A percentile compares a stretch with the other conserved stretches of the same genome.
These are phyloP conservation scores for Alauda arvensis DNA, from an alignment of 2,797 vertebrate genomes.

Conservation along the genomic window DNA sequence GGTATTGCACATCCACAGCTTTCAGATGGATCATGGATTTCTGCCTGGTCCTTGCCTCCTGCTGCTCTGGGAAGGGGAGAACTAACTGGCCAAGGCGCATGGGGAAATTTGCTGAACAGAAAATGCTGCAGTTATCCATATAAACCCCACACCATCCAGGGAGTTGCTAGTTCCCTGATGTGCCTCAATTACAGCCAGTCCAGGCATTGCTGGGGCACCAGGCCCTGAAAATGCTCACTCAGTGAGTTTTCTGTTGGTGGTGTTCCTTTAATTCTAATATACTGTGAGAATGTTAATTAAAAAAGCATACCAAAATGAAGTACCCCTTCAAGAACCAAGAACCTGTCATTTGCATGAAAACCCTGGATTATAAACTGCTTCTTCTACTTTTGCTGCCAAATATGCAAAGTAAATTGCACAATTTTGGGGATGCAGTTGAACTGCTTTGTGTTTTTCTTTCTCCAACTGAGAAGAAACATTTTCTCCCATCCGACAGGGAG, in stretches of 20 bases:
- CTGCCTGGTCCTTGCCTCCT: background rate
- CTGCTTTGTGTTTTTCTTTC: slow-evolving; percentile 39
- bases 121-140: background rate
- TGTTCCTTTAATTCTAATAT: slow-evolving; percentile 20
- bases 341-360: slow-evolving; percentile 55
- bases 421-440: slow-evolving; percentile 44
- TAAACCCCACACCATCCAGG: background rate
- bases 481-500: slow-evolving; percentile 6
- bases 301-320: slow-evolving; percentile 18
- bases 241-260: background rate
- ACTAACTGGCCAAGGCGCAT: background rate
- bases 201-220: background rate
- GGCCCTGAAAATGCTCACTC: background rate
- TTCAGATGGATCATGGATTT: background rate
- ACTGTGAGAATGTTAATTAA: slow-evolving; percentile 41
- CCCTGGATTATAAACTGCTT: slow-evolving; percentile 50
- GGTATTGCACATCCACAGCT: background rate
- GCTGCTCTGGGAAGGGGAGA: background rate
- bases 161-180: background rate
- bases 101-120: background rate
- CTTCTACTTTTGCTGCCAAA: slow-evolving; percentile 61
- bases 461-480: slow-evolving; percentile 40
- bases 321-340: slow-evolving; percentile 32
- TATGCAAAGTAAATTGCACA: slow-evolving; percentile 61
- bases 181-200: background rate